These are phyloP conservation scores for Palythoa grandis DNA, from an alignment of 92 coral and sea anemone species.

Conservation along the genomic window DNA sequence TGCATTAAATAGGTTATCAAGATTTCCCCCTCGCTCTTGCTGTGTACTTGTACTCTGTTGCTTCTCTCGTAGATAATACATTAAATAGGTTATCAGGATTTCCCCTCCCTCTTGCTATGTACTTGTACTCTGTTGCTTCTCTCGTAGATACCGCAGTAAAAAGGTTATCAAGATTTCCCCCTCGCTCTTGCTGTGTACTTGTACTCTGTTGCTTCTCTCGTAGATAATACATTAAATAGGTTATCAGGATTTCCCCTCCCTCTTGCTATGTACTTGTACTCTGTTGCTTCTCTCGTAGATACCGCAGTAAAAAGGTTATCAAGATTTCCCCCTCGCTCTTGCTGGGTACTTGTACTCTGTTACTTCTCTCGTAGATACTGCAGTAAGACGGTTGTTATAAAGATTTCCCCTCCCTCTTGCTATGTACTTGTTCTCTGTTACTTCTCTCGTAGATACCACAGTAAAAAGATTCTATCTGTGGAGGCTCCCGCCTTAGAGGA, in stretches of 20 bases:
- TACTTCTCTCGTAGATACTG: conserved; percentile 67
- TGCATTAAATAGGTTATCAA: conserved; percentile 42
- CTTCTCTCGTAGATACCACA: conserved; percentile 69
- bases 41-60: conserved; percentile 44
- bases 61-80: conserved; percentile 68
- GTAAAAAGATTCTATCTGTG: conserved; percentile 67
- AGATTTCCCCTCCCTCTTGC: not conserved
- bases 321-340: not conserved
- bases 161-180: conserved; percentile 40
- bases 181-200: conserved; percentile 32
- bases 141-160: conserved; percentile 69
- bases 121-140: conserved; percentile 47
- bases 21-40: not conserved
- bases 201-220: conserved; percentile 44
- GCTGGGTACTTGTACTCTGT: conserved; percentile 42
- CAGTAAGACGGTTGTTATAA: conserved; percentile 65
- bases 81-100: conserved; percentile 25
- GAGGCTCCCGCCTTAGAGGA: conserved; percentile 67
- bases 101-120: conserved; percentile 8
- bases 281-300: conserved; percentile 55
- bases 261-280: too few species aligned
- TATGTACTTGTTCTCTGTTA: conserved; percentile 44
- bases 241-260: not conserved
- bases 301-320: conserved; percentile 50
- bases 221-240: conserved; percentile 71